Conservation (phyloP, 2,113 vertebrate genomes). For the Lanius collurio region DNA sequence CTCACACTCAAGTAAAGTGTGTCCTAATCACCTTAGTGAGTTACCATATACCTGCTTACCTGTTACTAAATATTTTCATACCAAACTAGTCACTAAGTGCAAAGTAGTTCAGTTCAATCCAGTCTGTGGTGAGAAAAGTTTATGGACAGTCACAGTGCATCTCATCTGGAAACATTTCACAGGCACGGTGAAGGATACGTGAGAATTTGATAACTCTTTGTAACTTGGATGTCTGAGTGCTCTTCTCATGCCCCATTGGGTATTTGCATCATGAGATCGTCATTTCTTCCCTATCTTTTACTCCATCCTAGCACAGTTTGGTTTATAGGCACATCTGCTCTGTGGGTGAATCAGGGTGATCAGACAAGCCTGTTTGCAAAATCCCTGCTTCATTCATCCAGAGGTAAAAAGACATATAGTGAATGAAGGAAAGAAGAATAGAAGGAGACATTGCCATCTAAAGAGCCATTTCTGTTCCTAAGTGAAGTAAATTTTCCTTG, state of each 20-base stretch:
- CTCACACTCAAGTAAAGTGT: background rate
- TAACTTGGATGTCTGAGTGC: background rate
- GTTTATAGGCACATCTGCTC: background rate
- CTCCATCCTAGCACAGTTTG: background rate
- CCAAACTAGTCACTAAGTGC: rapidly evolving
- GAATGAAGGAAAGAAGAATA: background rate
- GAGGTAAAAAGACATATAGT: background rate
- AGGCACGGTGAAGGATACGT: background rate
- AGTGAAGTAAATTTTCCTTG: background rate
- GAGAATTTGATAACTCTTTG: background rate
- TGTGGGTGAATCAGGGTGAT: background rate
- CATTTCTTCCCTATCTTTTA: background rate
- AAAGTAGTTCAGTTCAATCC: background rate
- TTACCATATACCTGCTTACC: background rate
- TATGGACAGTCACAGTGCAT: background rate
- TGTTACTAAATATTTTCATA: background rate
- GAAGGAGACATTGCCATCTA: background rate
- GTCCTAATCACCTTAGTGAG: background rate
- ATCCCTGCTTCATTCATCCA: background rate
- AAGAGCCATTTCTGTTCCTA: background rate
- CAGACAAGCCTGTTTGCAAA: background rate
- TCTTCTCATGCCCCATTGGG: background rate
- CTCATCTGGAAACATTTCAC: background rate
- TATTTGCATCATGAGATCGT: background rate
- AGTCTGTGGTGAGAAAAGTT: background rate